Percentiles rank a stretch among this genome's conserved stretches.
These are phyloP conservation scores for Platerodrilus igneus DNA, from an alignment of 2,888 invertebrate genomes.

Conservation along the genomic window DNA sequence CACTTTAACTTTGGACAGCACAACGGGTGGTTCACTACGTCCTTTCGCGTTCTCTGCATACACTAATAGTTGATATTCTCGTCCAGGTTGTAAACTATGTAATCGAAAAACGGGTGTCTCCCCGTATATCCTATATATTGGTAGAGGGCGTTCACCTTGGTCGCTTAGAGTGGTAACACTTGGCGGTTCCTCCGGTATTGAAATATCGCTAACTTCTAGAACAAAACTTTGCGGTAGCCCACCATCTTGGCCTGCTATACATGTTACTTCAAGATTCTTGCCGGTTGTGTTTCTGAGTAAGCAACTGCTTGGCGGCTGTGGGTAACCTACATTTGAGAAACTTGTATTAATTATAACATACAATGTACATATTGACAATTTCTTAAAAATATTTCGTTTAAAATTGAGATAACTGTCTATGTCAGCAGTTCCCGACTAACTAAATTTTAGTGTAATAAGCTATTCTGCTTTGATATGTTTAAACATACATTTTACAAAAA, in stretches of 20 bases:
- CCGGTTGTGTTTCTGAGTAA: slow-evolving; percentile 63
- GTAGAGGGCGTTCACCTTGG: slow-evolving; percentile 42
- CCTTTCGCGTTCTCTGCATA: slow-evolving; percentile 81
- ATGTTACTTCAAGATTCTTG: slow-evolving; percentile 61
- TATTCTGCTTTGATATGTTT: too few relatives aligned
- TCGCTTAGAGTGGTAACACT: slow-evolving; percentile 47
- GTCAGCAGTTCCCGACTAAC: too few relatives aligned
- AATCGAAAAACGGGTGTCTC: slow-evolving; percentile 68
- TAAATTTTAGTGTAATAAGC: too few relatives aligned
- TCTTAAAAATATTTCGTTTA: too few relatives aligned
- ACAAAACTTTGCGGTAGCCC: slow-evolving; percentile 79
- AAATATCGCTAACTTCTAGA: slow-evolving; percentile 68
- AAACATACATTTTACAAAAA: too few relatives aligned
- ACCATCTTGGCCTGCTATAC: slow-evolving; percentile 75
- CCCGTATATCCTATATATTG: slow-evolving; percentile 57
- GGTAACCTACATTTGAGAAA: slow-evolving; percentile 70
- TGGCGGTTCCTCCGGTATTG: slow-evolving; percentile 46
- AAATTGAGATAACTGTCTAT: too few relatives aligned
- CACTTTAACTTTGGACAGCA: slow-evolving; percentile 58
- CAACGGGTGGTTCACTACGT: slow-evolving; percentile 67
- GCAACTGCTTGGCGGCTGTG: slow-evolving; percentile 73
- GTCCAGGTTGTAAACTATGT: slow-evolving; percentile 69
- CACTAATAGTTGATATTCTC: slow-evolving; percentile 72
- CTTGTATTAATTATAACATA: too few relatives aligned
- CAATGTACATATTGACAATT: too few relatives aligned